phyloP scores from a whole-genome alignment of 2,888 invertebrate species.

The Limnephilus rhombicus region DNA sequence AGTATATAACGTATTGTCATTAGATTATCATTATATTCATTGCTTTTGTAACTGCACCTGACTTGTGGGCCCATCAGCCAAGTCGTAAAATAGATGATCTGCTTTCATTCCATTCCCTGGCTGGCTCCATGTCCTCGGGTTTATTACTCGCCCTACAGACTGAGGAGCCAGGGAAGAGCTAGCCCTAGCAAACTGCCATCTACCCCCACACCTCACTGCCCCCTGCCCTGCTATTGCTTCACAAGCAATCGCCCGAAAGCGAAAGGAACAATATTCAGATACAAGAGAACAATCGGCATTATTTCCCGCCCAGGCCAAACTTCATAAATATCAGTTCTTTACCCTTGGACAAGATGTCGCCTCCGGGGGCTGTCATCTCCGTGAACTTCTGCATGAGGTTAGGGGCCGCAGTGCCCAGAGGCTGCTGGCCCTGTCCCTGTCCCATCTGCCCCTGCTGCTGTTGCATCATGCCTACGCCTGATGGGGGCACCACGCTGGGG shows the following conservation, averaged over 20 bases:
- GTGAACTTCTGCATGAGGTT: constrained; percentile 94
- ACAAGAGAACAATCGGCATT: constrained; percentile 70
- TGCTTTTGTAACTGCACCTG: constrained; percentile 49
- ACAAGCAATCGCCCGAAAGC: constrained; percentile 43
- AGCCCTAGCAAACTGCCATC: not conserved
- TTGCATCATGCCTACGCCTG: constrained; percentile 70
- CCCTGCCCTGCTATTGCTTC: constrained; percentile 21
- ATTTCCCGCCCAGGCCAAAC: constrained; percentile 91
- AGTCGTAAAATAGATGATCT: constrained; percentile 34
- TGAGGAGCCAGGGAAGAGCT: not conserved
- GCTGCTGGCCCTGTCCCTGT: constrained; percentile 69
- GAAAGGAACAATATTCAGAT: constrained; percentile 50
- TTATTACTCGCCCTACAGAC: not conserved
- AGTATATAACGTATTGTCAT: constrained; percentile 62
- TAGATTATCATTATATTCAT: constrained; percentile 60
- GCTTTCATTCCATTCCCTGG: not conserved
- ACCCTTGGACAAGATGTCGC: constrained; percentile 94
- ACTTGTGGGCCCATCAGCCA: constrained; percentile 51
- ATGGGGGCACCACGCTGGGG: constrained; percentile 76
- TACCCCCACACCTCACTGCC: constrained; percentile 53
- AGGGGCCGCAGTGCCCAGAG: constrained; percentile 76
- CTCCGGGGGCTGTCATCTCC: constrained; percentile 93
- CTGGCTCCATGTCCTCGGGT: not conserved
- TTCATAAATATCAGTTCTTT: constrained; percentile 97
- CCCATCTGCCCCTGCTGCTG: constrained; percentile 71